Evolutionary conservation across 2,113 vertebrate genomes (phyloP).

Genomic region (Maccullochella peelii): DNA sequence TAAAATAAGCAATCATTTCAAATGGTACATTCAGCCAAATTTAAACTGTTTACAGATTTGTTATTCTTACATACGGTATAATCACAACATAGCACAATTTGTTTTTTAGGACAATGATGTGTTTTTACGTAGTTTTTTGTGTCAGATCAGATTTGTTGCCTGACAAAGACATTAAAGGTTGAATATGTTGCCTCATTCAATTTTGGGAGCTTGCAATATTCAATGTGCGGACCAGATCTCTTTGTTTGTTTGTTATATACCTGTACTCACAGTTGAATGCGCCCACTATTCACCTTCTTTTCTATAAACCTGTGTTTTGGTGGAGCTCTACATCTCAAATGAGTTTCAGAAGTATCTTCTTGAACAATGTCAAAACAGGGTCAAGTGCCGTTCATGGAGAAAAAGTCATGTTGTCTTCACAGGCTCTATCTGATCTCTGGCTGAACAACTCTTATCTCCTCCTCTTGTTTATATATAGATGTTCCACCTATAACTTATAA

Average conservation of each 20-base stretch:
- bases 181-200: not conserved
- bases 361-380: not conserved
- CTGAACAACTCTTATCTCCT: not conserved
- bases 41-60: not conserved
- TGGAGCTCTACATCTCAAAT: not conserved
- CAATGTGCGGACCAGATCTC: not conserved
- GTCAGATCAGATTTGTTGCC: not conserved
- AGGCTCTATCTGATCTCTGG: not conserved
- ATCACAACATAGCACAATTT: not conserved
- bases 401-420: conserved; percentile 10
- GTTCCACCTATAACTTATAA: conserved; percentile 6
- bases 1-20: not conserved
- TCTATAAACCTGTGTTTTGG: not conserved
- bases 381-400: not conserved
- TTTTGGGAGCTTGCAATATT: not conserved
- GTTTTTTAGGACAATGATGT: not conserved
- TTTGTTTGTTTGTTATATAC: not conserved
- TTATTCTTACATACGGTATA: not conserved
- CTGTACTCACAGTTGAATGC: not conserved
- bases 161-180: not conserved
- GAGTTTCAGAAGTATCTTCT: not conserved
- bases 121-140: not conserved
- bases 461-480: conserved; percentile 25
- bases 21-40: not conserved
- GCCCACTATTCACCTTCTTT: not conserved